phyloP scores from a whole-genome alignment of 35 echinoderm and acorn worm genomes.

The Apostichopus japonicus region DNA sequence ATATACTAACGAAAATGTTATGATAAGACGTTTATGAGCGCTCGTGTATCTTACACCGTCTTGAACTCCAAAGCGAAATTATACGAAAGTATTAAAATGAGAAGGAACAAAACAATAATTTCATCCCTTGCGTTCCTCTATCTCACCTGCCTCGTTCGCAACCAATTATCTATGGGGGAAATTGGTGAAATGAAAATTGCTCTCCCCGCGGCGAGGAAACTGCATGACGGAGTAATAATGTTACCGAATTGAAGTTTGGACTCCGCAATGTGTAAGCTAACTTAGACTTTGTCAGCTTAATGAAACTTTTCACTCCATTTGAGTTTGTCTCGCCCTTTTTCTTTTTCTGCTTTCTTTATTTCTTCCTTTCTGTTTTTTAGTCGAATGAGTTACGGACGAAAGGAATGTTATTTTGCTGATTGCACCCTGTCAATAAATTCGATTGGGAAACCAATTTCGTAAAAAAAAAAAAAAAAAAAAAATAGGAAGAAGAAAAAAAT shows the following conservation, averaged over 20 bases:
- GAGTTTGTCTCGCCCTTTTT: slow-evolving; percentile 18
- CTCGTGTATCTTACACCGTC: not conserved
- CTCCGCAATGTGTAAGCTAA: slow-evolving; percentile 31
- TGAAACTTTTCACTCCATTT: slow-evolving; percentile 50
- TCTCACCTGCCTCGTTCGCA: slow-evolving; percentile 49
- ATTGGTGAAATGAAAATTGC: slow-evolving; percentile 59
- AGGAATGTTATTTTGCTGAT: slow-evolving; percentile 47
- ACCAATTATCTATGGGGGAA: slow-evolving; percentile 52
- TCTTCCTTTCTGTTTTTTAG: not conserved
- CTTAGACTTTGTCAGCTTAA: slow-evolving; percentile 17
- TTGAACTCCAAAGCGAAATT: not conserved
- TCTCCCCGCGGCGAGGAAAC: slow-evolving; percentile 47
- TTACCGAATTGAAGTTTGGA: slow-evolving; percentile 30
- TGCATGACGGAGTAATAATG: slow-evolving; percentile 56
- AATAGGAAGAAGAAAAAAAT: not conserved
- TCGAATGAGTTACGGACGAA: slow-evolving; percentile 42
- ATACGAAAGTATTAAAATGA: slow-evolving; percentile 10
- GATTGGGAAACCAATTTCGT: slow-evolving; percentile 39
- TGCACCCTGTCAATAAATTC: slow-evolving; percentile 54
- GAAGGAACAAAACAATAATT: slow-evolving; percentile 18
- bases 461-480: no score
- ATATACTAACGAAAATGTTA: not conserved
- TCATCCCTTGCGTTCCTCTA: not conserved
- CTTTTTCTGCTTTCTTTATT: not conserved
- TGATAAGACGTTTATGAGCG: slow-evolving; percentile 1